Evolutionary conservation across 1,140 invertebrate species (phyloP).

Genomic region (Copidosoma floridanum): DNA sequence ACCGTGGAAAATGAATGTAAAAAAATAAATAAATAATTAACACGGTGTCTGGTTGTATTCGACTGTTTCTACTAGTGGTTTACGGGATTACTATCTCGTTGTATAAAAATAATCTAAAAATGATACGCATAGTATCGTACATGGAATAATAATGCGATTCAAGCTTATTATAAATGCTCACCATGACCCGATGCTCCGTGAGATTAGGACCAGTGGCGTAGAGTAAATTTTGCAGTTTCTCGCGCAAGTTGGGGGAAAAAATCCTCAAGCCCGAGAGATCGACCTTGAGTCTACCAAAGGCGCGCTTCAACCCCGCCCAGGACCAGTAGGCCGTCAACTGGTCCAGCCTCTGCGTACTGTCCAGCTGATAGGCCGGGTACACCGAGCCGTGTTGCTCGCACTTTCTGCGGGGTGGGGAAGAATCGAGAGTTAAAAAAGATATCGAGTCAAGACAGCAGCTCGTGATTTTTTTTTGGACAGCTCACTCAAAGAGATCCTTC

Average conservation of each 20-base stretch:
- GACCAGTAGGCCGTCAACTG: constrained; percentile 61
- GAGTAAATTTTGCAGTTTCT: constrained; percentile 64
- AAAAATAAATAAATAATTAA: no score
- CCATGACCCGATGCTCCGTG: constrained; percentile 62
- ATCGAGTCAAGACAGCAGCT: no score
- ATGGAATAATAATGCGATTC: no score
- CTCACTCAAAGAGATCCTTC: constrained; percentile 48
- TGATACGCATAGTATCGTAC: not conserved
- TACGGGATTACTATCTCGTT: no score
- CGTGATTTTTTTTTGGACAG: no score
- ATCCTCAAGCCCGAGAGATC: constrained; percentile 55
- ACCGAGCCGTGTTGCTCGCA: constrained; percentile 68
- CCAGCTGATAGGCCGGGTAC: constrained; percentile 70
- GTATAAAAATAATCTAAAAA: no score
- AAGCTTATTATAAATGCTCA: no score
- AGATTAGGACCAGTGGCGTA: constrained; percentile 66
- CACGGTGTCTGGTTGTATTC: no score
- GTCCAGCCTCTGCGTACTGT: constrained; percentile 65
- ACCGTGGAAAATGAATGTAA: no score
- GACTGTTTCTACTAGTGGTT: no score
- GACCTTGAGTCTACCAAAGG: constrained; percentile 55
- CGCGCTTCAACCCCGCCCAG: constrained; percentile 60
- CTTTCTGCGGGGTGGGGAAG: no score
- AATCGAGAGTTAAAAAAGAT: no score
- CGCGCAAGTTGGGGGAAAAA: constrained; percentile 60